These are phyloP conservation scores for Euzophera pinguis DNA, from an alignment of 2,888 invertebrate species.

Conservation along the genomic window DNA sequence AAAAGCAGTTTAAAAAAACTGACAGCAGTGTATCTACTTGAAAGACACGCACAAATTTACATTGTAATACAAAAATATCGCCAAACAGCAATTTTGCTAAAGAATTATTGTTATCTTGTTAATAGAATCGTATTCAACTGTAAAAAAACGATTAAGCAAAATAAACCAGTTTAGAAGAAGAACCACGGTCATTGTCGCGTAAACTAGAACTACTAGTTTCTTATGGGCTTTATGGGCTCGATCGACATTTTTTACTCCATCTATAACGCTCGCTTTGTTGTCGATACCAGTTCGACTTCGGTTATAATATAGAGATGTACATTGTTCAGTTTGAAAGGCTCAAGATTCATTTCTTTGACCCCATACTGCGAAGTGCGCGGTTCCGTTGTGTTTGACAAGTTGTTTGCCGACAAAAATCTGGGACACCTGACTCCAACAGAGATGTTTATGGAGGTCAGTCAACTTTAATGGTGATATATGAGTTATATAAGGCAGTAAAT, in stretches of 20 bases:
- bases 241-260: conserved; percentile 20
- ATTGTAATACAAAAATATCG: no score
- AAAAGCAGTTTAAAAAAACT: no score
- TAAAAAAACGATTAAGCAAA: conserved; percentile 42
- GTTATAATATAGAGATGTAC: conserved; percentile 27
- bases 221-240: conserved; percentile 20
- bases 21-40: no score
- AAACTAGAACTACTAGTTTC: conserved; percentile 42
- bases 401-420: conserved; percentile 54
- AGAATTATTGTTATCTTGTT: not conserved
- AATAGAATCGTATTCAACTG: conserved; percentile 20
- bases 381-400: conserved; percentile 65
- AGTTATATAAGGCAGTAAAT: conserved; percentile 30
- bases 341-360: conserved; percentile 38
- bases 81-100: not conserved
- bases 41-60: no score
- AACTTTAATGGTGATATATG: conserved; percentile 36
- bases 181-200: conserved; percentile 60
- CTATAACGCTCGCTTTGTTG: conserved; percentile 31
- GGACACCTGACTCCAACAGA: conserved; percentile 43
- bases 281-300: conserved; percentile 20
- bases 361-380: conserved; percentile 26
- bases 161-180: conserved; percentile 54
- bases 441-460: conserved; percentile 33
- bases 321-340: conserved; percentile 15